These are phyloP conservation scores for Nylanderia fulva DNA, from an alignment of 1,140 invertebrate species.

Conservation along the genomic window DNA sequence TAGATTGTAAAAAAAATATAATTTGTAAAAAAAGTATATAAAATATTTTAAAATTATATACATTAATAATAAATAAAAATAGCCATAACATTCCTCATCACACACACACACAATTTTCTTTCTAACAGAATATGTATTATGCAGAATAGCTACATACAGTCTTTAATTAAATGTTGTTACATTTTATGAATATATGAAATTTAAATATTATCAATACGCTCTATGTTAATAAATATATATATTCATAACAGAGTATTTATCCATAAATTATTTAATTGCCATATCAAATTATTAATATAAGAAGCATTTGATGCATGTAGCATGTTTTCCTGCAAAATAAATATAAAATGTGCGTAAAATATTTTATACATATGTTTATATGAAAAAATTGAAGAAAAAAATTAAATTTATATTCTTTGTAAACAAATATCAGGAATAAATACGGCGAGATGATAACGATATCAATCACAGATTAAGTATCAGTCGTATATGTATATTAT, in stretches of 20 bases:
- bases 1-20: neutral
- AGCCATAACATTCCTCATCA: neutral
- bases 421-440: conserved; percentile 28
- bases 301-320: conserved; percentile 27
- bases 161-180: conserved; percentile 12
- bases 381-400: neutral
- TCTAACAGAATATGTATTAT: neutral
- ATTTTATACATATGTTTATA: neutral
- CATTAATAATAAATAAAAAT: conserved; percentile 11
- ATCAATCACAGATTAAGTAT: conserved; percentile 41
- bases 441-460: neutral
- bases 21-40: neutral
- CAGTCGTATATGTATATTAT: neutral
- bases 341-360: neutral
- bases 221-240: conserved; percentile 20
- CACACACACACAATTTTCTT: too few relatives aligned
- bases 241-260: neutral
- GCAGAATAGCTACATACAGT: conserved; percentile 37
- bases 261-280: neutral
- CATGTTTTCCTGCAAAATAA: neutral
- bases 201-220: neutral
- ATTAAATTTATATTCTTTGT: neutral
- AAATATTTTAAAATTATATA: conserved; percentile 2
- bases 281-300: neutral
- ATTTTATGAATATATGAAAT: conserved; percentile 31